A percentile compares a stretch with the other conserved stretches of the same genome.
phyloP scores from a whole-genome alignment of 2,888 invertebrate genomes.

The Lepas anatifera region DNA sequence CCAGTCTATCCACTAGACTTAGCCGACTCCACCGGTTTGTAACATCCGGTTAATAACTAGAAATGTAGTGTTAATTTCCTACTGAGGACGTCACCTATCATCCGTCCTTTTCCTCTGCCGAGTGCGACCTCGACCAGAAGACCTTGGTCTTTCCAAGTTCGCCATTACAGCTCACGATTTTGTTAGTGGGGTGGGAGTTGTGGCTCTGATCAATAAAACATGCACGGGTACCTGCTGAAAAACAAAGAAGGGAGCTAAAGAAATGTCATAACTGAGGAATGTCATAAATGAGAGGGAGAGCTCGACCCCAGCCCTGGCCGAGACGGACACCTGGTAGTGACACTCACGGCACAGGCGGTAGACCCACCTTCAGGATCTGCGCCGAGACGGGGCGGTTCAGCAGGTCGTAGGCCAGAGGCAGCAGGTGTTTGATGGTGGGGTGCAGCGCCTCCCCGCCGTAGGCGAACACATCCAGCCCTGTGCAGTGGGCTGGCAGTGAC shows the following conservation, averaged over 20 bases:
- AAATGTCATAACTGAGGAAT: background rate
- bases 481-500: too few species aligned
- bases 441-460: conserved; percentile 59
- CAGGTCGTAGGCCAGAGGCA: conserved; percentile 62
- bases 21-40: too few species aligned
- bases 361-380: conserved; percentile 49
- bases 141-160: too few species aligned
- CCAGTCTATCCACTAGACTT: too few species aligned
- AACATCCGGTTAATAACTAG: too few species aligned
- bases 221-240: background rate
- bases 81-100: too few species aligned
- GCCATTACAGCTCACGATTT: too few species aligned
- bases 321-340: background rate
- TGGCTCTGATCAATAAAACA: background rate
- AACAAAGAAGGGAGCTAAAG: background rate
- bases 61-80: too few species aligned
- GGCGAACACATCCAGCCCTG: conserved; percentile 50
- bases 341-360: background rate
- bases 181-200: background rate
- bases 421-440: conserved; percentile 46
- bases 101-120: too few species aligned
- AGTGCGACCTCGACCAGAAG: too few species aligned
- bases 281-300: background rate
- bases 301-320: background rate
- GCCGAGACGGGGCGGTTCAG: conserved; percentile 57